These are phyloP conservation scores for Procambarus virginalis DNA, from an alignment of 1,140 invertebrate species.

Conservation along the genomic window DNA sequence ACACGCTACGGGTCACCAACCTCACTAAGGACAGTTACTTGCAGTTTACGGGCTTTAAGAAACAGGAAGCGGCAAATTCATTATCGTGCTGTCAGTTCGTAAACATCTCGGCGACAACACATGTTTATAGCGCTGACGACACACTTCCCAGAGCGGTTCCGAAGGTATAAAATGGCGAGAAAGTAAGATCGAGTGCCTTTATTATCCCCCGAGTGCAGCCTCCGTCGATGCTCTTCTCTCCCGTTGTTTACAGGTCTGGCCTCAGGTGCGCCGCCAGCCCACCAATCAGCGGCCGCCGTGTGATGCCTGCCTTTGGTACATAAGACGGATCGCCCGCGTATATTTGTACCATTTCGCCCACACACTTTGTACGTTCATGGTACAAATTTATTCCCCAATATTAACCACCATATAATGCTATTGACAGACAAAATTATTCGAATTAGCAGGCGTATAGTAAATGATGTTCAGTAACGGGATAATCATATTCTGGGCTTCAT, in stretches of 20 bases:
- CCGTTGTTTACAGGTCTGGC: not conserved
- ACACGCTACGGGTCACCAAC: too few relatives aligned
- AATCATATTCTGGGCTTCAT: too few relatives aligned
- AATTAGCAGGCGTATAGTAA: too few relatives aligned
- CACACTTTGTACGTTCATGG: too few relatives aligned
- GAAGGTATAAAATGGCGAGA: too few relatives aligned
- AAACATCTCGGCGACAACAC: conserved; percentile 3
- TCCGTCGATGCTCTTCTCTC: not conserved
- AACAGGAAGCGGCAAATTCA: not conserved
- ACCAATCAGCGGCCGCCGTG: conserved; percentile 4
- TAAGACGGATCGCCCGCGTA: too few relatives aligned
- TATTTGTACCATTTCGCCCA: too few relatives aligned
- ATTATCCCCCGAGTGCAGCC: not conserved
- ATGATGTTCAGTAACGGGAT: too few relatives aligned
- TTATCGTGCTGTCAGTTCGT: not conserved
- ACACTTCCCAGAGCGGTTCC: not conserved
- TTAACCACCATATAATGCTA: too few relatives aligned
- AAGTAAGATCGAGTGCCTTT: not conserved
- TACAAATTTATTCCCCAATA: too few relatives aligned
- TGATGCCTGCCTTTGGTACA: not conserved
- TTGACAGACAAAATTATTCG: too few relatives aligned
- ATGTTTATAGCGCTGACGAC: not conserved
- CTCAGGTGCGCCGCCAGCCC: not conserved
- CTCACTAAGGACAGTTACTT: not conserved
- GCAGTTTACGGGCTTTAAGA: not conserved